These are phyloP conservation scores for Platynereis dumerilii DNA, from an alignment of 2,888 invertebrate species.

Conservation along the genomic window DNA sequence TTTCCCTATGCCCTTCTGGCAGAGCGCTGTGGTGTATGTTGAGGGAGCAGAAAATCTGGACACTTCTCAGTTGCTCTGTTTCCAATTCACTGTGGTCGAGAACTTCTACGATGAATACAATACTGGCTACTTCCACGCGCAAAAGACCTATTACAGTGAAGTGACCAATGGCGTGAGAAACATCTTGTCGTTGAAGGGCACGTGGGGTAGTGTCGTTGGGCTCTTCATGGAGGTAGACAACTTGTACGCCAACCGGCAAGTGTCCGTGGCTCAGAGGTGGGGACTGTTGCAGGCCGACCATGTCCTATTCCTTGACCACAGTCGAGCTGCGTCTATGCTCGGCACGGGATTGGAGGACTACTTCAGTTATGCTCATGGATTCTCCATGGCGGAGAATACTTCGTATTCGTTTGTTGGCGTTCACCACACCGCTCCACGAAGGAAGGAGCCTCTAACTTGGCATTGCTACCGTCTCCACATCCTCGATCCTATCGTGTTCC, in stretches of 20 bases:
- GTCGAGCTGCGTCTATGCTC: conserved; percentile 30
- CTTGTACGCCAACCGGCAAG: conserved; percentile 30
- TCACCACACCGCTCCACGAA: conserved; percentile 28
- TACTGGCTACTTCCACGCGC: conserved; percentile 36
- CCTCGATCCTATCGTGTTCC: conserved; percentile 39
- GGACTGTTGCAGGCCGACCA: conserved; percentile 38
- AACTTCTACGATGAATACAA: conserved; percentile 31
- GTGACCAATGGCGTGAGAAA: conserved; percentile 29
- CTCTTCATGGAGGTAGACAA: conserved; percentile 37
- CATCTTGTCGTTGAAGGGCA: conserved; percentile 24
- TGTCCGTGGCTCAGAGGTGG: conserved; percentile 33
- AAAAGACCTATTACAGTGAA: conserved; percentile 30
- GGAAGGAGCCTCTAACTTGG: conserved; percentile 36
- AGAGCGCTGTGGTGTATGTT: conserved; percentile 23
- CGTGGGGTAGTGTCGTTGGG: conserved; percentile 39
- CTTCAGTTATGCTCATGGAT: conserved; percentile 43
- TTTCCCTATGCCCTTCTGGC: conserved; percentile 41
- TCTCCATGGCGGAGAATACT: conserved; percentile 39
- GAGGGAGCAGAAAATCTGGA: conserved; percentile 25
- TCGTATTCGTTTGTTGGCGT: conserved; percentile 39
- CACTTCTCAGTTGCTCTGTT: conserved; percentile 27
- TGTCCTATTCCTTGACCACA: conserved; percentile 34
- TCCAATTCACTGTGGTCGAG: conserved; percentile 25
- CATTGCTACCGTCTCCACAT: conserved; percentile 41
- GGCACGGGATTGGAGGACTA: conserved; percentile 42